Base-by-base conservation (phyloP, 2,888 invertebrate species). In the Eupithecia tripunctaria region DNA sequence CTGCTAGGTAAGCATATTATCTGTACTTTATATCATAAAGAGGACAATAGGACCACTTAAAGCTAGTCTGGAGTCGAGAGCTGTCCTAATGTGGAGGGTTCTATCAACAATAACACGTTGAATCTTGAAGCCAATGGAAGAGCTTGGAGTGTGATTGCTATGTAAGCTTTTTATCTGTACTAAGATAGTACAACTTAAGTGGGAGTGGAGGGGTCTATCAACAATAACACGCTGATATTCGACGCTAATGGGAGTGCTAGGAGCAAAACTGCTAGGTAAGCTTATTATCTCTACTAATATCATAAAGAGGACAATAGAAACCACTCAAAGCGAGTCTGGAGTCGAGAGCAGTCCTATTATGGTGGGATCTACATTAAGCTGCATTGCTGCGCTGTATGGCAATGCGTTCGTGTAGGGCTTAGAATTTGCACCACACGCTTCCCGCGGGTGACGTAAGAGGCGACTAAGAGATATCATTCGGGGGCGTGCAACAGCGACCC, bases 91-190 rank as follows among this genome's bases (percentile, higher is more conserved):
- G 93, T 93, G 76, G 75, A 51, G 51, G 47, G 91, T 1, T 81
- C 92, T 79, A 83, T 93, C 75, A 94, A 94, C 76, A 94, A 94
- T 71, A 95, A 94, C 76, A 91, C 85, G 73, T 82, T 94, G 79
- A 94, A 93, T 81, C 79, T 93, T 67, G 94, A 94, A 78, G 93
- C 93, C 71, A 94, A 94, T 77, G 93, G 94, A 2, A 92, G 94
- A n/a, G n/a, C n/a, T n/a, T n/a, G n/a, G n/a, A n/a, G n/a, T n/a
- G n/a, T n/a, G 82, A 84, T 85, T 73, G 91, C 67, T 47, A 74
- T 70, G 70, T 74, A 60, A 62, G 32, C 27, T 62, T 12, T 14
- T 38, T 38, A 38, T 38, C 38, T 38, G 1, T 38, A 14, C 12
- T 38, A 3, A 38, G 1, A 10, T 36, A 1, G 4, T 29, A 29